These are phyloP conservation scores for Cataglyphis albicans DNA, from an alignment of 2,888 invertebrate species.

Conservation along the genomic window DNA sequence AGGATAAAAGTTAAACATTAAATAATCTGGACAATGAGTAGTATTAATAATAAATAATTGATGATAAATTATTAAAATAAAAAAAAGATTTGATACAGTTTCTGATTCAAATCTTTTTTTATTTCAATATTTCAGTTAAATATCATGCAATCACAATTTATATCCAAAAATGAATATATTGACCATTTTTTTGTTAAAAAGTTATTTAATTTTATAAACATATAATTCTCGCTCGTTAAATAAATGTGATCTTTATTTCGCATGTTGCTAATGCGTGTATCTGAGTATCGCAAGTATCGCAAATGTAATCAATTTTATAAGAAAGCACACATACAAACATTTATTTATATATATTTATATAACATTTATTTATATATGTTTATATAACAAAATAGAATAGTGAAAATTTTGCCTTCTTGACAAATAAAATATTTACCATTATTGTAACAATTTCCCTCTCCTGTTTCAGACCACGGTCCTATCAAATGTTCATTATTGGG, in stretches of 20 bases:
- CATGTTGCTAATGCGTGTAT: neutral
- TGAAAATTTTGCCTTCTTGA: neutral
- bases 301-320: slow-evolving; percentile 10
- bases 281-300: neutral
- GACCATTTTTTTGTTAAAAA: slow-evolving; percentile 3
- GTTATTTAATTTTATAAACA: neutral
- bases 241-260: neutral
- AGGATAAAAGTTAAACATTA: neutral
- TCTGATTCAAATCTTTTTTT: neutral
- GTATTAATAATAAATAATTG: neutral
- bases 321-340: neutral
- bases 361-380: neutral
- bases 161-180: neutral
- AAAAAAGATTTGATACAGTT: neutral
- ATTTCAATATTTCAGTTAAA: neutral
- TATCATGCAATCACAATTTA: neutral
- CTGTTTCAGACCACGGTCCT: slow-evolving; percentile 86
- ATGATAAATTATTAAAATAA: neutral
- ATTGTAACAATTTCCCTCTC: slow-evolving; percentile 84
- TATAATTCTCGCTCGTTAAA: neutral
- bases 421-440: slow-evolving; percentile 76
- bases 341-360: neutral
- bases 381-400: neutral
- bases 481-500: slow-evolving; percentile 76
- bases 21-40: neutral